These are phyloP conservation scores for Seladonia tumulorum DNA, from an alignment of 2,888 invertebrate species.

Conservation along the genomic window DNA sequence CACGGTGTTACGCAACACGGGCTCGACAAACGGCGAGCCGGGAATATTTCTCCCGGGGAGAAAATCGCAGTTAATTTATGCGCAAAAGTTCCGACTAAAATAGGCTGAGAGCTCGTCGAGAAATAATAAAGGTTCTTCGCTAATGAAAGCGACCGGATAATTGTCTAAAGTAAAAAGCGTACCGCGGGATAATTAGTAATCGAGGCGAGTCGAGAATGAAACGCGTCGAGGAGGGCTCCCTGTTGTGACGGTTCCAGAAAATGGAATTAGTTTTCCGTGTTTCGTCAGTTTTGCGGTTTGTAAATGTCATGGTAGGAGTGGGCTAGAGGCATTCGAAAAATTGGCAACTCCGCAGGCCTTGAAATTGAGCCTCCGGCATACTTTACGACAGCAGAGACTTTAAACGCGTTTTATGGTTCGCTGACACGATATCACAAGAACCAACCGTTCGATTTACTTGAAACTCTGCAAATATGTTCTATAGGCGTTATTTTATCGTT, in stretches of 20 bases:
- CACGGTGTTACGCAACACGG: conserved; percentile 23
- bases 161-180: not conserved
- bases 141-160: not conserved
- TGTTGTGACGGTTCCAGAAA: not conserved
- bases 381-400: not conserved
- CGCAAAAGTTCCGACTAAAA: not conserved
- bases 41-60: not conserved
- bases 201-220: not conserved
- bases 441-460: not conserved
- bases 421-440: not conserved
- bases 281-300: not conserved
- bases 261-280: not conserved
- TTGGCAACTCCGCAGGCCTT: not conserved
- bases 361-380: not conserved
- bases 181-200: not conserved
- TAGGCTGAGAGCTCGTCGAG: not conserved
- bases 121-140: not conserved
- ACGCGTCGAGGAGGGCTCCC: not conserved
- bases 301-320: not conserved
- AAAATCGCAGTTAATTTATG: not conserved
- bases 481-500: not conserved
- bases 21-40: not conserved
- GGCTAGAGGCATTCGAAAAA: not conserved
- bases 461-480: not conserved
- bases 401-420: conserved; percentile 4